Percentiles rank a stretch among this genome's conserved stretches.
Evolutionary conservation across 37 sponge, comb jelly and placozoan genomes (phyloP).

Genomic region (Trichoplax adhaerens): DNA sequence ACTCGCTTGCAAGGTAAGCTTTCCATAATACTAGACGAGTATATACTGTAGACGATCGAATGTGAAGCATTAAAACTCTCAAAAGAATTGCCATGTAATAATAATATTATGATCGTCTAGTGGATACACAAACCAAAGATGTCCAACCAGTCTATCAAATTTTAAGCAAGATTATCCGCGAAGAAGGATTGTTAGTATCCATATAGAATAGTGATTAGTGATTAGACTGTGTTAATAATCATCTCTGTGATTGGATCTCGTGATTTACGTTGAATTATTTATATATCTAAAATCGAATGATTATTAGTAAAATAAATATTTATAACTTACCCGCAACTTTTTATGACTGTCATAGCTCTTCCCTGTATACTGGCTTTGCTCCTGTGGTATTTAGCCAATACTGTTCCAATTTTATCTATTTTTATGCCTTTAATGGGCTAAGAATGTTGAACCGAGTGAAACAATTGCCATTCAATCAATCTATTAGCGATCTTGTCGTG

Average conservation of each 20-base stretch:
- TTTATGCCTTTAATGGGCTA: conserved; percentile 27
- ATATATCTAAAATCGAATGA: no score
- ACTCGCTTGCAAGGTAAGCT: conserved; percentile 18
- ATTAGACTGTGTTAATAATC: no score
- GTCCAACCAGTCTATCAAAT: conserved; percentile 4
- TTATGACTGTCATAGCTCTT: not conserved
- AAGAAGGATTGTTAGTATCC: conserved; percentile 11
- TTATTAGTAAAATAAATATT: no score
- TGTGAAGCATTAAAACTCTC: no score
- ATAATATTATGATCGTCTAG: no score
- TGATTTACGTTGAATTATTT: no score
- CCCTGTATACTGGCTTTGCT: conserved; percentile 15
- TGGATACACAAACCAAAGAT: conserved; percentile 1
- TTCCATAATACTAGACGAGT: not conserved
- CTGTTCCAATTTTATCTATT: conserved; percentile 31
- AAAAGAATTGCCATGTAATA: no score
- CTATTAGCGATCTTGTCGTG: conserved; percentile 7
- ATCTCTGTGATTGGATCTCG: not conserved
- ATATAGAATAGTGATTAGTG: no score
- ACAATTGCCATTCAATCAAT: not conserved
- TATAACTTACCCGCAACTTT: not conserved
- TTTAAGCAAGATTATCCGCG: conserved; percentile 7
- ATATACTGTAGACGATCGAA: no score
- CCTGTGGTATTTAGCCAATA: conserved; percentile 16
- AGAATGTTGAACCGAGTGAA: conserved; percentile 7